Base-by-base conservation (phyloP, 2,113 vertebrate genomes). In the Cinclus cinclus region DNA sequence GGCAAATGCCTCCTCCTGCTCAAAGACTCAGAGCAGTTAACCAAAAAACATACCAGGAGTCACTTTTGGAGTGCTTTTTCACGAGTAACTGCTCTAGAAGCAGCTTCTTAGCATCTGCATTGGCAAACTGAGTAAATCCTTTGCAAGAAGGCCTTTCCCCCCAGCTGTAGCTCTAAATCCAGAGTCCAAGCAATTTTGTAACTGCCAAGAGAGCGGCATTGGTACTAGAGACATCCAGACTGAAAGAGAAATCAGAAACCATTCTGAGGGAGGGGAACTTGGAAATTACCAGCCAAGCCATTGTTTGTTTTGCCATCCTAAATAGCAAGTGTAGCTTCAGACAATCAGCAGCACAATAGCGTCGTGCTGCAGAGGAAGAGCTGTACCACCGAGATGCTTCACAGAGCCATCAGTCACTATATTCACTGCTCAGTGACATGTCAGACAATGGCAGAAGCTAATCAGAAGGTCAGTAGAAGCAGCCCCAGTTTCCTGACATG, bases 341-440 rank as follows among this genome's bases (percentile, higher is more conserved):
- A 55, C 64, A 82, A 52, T 33, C 37, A 73, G 41, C 63, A 94
- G 67, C 53, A 71, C 63, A 84, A 60, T 11, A 53, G 21, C 33
- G 15, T 59, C 4, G 1, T 1, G 10, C 59, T 44, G 49, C 75
- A 85, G 82, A 80, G 82, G 46, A 96, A 90, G 56, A 81, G 64
- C 59, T 86, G 35, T 59, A 5, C 56, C 64, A 56, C 28, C 3
- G 30, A 79, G 74, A 79, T 20, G 37, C 20, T 42, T 46, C 63
- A 35, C 46, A 71, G 85, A 89, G 65, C 39, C 68, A 68, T 65
- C 76, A 71, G 56, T 68, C 79, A 70, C 87, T 14, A 6, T 3
- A 24, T 28, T 63, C 50, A 41, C 35, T 16, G 33, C 12, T 50
- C n/a, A 37, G 37, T 0, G 0, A 47, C 15, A 8, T 1, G 31